These are phyloP conservation scores for Psilopogon haemacephalus DNA, from an alignment of 2,113 vertebrate genomes.

Conservation along the genomic window DNA sequence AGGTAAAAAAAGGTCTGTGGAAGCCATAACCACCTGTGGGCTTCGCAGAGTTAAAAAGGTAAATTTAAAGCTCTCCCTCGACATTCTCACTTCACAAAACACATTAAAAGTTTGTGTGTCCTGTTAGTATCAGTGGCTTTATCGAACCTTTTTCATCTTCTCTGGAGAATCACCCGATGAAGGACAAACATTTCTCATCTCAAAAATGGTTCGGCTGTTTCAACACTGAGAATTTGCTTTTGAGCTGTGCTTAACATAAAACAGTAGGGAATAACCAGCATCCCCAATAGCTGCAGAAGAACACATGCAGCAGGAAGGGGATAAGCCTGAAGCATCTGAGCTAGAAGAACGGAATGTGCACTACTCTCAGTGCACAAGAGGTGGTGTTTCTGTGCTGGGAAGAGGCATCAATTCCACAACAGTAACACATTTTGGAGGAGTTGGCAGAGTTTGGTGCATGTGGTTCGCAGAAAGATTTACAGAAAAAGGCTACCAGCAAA, in stretches of 20 bases:
- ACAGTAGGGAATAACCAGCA: background rate
- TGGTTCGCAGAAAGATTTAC: background rate
- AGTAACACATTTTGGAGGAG: background rate
- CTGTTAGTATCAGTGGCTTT: background rate
- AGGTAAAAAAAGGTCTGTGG: background rate
- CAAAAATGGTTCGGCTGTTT: background rate
- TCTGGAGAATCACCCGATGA: background rate
- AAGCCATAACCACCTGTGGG: background rate
- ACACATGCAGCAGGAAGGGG: background rate
- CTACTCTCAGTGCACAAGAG: background rate
- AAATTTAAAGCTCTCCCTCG: constrained; percentile 1
- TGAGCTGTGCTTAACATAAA: background rate
- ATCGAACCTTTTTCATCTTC: background rate
- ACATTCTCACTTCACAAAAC: background rate
- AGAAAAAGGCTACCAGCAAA: background rate
- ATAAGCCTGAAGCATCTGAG: background rate
- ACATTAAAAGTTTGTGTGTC: background rate
- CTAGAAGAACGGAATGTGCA: background rate
- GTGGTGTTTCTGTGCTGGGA: constrained; percentile 11
- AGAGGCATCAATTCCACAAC: constrained; percentile 12
- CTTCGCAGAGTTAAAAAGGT: background rate
- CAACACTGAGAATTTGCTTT: background rate
- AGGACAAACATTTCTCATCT: background rate
- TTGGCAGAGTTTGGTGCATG: background rate
- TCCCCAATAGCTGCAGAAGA: background rate